Percentiles rank a stretch among this genome's conserved stretches.
Conservation (phyloP, 1,140 invertebrate species). For the Oppia nitens region DNA sequence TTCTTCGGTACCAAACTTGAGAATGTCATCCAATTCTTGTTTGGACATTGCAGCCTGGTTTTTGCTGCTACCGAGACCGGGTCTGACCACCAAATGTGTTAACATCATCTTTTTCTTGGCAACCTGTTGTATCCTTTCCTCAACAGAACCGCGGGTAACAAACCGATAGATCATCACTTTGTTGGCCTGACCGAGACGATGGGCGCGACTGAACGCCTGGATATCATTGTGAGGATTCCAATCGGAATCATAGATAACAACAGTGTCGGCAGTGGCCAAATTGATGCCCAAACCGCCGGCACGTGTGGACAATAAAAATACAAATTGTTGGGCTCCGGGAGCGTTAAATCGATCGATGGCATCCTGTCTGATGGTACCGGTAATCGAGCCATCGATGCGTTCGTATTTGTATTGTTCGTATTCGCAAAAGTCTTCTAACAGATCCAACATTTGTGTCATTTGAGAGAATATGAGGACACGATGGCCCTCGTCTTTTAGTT, state of each 20-base stretch:
- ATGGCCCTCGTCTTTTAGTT: slow-evolving; percentile 78
- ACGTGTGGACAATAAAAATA: slow-evolving; percentile 89
- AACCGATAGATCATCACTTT: slow-evolving; percentile 99
- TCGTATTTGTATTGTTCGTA: slow-evolving; percentile 97
- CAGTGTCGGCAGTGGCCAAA: slow-evolving; percentile 95
- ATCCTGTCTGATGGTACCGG: slow-evolving; percentile 83
- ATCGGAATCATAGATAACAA: slow-evolving; percentile 97
- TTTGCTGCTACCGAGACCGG: slow-evolving; percentile 73
- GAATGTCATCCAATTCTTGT: slow-evolving; percentile 96
- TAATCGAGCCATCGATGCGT: slow-evolving; percentile 95
- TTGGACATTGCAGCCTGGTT: slow-evolving; percentile 94
- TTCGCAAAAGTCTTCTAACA: slow-evolving; percentile 95
- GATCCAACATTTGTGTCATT: slow-evolving; percentile 99
- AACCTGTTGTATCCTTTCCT: slow-evolving; percentile 92
- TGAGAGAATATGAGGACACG: slow-evolving; percentile 98
- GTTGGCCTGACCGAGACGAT: slow-evolving; percentile 97
- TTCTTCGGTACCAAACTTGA: slow-evolving; percentile 97
- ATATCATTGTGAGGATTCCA: slow-evolving; percentile 99
- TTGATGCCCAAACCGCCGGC: slow-evolving; percentile 98
- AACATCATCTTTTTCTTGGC: slow-evolving; percentile 99
- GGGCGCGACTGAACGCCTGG: slow-evolving; percentile 94
- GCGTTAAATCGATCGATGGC: slow-evolving; percentile 85
- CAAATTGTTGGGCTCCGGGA: slow-evolving; percentile 77
- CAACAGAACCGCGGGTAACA: slow-evolving; percentile 94
- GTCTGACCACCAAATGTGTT: slow-evolving; percentile 91